Percentiles rank a stretch among this genome's conserved stretches.
phyloP scores from a whole-genome alignment of 2,797 vertebrate species.

The Tragopan temminckii region DNA sequence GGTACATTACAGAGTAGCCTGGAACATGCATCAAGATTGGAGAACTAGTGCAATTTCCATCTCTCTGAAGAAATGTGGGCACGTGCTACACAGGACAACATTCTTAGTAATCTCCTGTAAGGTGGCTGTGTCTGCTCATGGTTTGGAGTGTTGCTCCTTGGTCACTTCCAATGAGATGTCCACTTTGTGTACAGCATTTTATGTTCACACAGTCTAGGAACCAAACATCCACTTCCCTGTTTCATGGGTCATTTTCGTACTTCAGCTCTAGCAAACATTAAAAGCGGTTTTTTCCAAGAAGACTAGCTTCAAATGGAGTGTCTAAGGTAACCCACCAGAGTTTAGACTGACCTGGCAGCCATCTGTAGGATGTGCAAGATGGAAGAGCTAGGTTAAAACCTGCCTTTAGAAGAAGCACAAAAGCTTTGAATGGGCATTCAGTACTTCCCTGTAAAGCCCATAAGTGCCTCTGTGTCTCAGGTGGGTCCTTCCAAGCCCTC shows the following conservation, averaged over 20 bases:
- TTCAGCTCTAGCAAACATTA: slow-evolving; percentile 12
- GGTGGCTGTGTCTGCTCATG: neutral
- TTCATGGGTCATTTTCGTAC: neutral
- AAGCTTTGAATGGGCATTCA: neutral
- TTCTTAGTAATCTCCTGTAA: neutral
- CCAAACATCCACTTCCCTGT: slow-evolving; percentile 29
- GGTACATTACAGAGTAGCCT: neutral
- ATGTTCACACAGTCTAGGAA: neutral
- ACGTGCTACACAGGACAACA: neutral
- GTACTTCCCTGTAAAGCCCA: neutral
- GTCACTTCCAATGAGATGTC: neutral
- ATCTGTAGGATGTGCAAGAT: neutral
- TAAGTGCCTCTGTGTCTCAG: accelerated
- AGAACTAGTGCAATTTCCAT: neutral
- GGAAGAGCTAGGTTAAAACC: neutral
- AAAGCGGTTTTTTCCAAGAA: neutral
- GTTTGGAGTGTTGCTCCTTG: neutral
- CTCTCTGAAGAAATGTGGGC: neutral
- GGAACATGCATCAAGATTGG: neutral
- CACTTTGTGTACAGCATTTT: neutral
- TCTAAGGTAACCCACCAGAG: neutral
- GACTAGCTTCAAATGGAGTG: neutral
- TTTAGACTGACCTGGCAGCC: neutral
- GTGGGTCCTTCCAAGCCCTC: neutral
- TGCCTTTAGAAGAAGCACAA: neutral